Evolutionary conservation across 2,113 vertebrate genomes (phyloP), one percentile per base, ranked within the genome.

Genomic region (Istiophorus platypterus): DNA sequence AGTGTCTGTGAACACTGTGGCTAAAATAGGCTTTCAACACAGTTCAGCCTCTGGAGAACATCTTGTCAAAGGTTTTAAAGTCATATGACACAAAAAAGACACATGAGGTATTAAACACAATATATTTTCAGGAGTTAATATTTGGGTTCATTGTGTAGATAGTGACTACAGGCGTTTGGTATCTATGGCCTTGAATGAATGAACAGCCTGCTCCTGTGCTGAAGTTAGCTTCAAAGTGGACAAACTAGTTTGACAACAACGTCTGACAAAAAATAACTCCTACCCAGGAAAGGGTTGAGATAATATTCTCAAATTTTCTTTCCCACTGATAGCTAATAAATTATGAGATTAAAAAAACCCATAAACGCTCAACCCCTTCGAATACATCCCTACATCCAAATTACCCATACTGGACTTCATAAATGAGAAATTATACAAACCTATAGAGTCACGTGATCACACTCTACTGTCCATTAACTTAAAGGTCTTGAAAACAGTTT

Each of bases 231-330:
- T 14, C 31, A 74, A 59, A 86, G 78, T 86, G 61, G 86, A 84
- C 26, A 34, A 88, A 92, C 90, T 59, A 74, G 90, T 93, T 81
- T 87, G 83, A 58, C 88, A 86, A 87, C 77, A 86, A 64, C n/a
- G 47, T 51, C 22, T 72, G 26, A 78, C 22, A 56, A 26, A 66
- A 18, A 58, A 27, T 49, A 22, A 27, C 24, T 22, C 39, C 15
- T 5, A 6, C 10, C n/a, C 31, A 24, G 24, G 15, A 57, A 52
- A 27, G 5, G 27, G 5, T 13, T 76, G 17, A 45, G 10, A 14
- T 18, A 2, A 7, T 20, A 8, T 62, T 24, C 9, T n/a, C n/a
- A n/a, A n/a, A n/a, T n/a, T n/a, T n/a, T n/a, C n/a, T n/a, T n/a
- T n/a, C n/a, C n/a, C n/a, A n/a, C n/a, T n/a, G n/a, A n/a, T n/a